Evolutionary conservation across 2,113 vertebrate species (phyloP).

Genomic region (Leptobrachium ailaonicum): DNA sequence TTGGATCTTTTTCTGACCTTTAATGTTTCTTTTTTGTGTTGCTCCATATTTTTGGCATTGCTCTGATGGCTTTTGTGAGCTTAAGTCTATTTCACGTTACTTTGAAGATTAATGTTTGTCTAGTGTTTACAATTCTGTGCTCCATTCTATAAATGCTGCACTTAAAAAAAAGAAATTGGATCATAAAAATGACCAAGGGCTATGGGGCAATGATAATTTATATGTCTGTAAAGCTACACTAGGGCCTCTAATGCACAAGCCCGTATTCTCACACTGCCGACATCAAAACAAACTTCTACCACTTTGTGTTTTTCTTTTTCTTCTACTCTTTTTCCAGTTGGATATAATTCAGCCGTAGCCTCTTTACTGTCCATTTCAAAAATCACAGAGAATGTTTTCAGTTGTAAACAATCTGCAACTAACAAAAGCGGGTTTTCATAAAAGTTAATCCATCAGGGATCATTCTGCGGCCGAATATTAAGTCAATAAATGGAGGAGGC

Average conservation of each 20-base stretch:
- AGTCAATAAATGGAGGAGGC: too few species aligned
- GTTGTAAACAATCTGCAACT: slow-evolving; percentile 26
- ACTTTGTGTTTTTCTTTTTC: slow-evolving; percentile 28
- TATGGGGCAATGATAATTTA: slow-evolving; percentile 65
- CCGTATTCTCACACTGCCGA: slow-evolving; percentile 58
- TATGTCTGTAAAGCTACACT: slow-evolving; percentile 61
- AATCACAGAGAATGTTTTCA: slow-evolving; percentile 24
- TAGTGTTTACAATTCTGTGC: slow-evolving; percentile 58
- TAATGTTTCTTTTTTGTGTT: slow-evolving; percentile 50
- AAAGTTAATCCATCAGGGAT: neutral
- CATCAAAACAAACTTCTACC: slow-evolving; percentile 57
- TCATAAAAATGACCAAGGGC: slow-evolving; percentile 64
- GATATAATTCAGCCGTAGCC: slow-evolving; percentile 30
- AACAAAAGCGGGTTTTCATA: slow-evolving; percentile 15
- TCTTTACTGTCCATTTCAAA: slow-evolving; percentile 39
- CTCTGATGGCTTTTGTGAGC: slow-evolving; percentile 55
- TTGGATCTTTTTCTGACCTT: slow-evolving; percentile 34
- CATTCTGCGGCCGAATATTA: neutral
- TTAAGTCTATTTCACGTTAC: slow-evolving; percentile 56
- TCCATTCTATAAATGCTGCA: slow-evolving; percentile 59
- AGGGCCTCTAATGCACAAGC: slow-evolving; percentile 63
- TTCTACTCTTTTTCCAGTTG: slow-evolving; percentile 35
- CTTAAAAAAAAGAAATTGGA: slow-evolving; percentile 61
- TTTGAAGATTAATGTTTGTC: slow-evolving; percentile 59
- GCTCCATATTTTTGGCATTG: slow-evolving; percentile 52